Conservation (phyloP, 2,888 invertebrate species). For the Pristionchus mayeri region DNA sequence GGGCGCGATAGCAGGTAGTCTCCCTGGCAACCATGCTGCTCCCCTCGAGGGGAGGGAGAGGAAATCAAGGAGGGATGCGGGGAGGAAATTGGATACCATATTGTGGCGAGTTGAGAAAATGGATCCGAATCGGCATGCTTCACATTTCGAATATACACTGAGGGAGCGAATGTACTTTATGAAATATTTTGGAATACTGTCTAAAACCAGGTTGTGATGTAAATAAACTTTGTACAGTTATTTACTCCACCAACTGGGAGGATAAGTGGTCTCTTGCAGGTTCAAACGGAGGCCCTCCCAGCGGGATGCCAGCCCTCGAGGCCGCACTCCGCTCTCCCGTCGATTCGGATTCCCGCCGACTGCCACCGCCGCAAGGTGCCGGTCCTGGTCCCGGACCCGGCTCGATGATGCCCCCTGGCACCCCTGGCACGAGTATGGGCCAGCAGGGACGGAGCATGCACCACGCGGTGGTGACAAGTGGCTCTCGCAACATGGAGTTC, state of each 20-base stretch:
- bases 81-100: not conserved
- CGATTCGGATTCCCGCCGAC: not conserved
- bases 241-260: too few species aligned
- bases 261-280: too few species aligned
- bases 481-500: not conserved
- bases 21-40: not conserved
- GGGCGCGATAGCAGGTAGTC: not conserved
- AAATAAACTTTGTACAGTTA: too few species aligned
- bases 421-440: not conserved
- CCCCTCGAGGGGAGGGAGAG: not conserved
- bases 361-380: not conserved
- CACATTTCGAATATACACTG: too few species aligned
- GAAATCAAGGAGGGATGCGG: not conserved
- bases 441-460: not conserved
- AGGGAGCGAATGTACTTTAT: too few species aligned
- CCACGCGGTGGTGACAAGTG: not conserved
- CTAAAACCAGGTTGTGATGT: too few species aligned
- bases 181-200: too few species aligned
- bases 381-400: not conserved
- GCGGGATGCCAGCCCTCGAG: conserved; percentile 20
- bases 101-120: too few species aligned
- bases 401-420: not conserved
- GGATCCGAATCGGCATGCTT: too few species aligned
- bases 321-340: not conserved
- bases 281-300: not conserved